Evolutionary conservation across 2,113 vertebrate genomes (phyloP).

Genomic region (Ophthalmolycus amberensis): DNA sequence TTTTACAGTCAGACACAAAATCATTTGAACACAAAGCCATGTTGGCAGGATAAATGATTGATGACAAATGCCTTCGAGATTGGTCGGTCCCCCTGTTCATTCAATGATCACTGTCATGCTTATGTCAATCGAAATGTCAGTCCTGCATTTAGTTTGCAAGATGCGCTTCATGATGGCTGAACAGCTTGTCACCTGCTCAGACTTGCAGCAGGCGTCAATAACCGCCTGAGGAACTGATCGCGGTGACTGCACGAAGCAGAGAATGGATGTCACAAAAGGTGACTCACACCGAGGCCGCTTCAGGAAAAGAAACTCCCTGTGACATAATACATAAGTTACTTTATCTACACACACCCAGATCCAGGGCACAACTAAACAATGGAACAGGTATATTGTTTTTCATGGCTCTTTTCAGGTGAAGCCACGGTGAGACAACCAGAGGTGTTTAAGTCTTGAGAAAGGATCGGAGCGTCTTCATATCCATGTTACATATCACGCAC

Average conservation of each 20-base stretch:
- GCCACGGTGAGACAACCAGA: background rate
- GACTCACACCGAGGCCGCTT: conserved; percentile 59
- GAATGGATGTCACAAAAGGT: conserved; percentile 65
- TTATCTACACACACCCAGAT: conserved; percentile 69
- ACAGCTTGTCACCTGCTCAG: conserved; percentile 32
- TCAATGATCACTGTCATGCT: too few species aligned
- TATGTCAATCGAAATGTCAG: background rate
- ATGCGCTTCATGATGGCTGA: background rate
- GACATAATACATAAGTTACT: conserved; percentile 45
- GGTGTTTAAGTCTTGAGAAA: conserved; percentile 19
- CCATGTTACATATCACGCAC: conserved; percentile 9
- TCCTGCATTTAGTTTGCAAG: background rate
- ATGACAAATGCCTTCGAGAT: too few species aligned
- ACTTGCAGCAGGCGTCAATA: conserved; percentile 47
- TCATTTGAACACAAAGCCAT: background rate
- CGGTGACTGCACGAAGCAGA: conserved; percentile 22
- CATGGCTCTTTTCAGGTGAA: background rate
- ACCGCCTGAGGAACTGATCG: conserved; percentile 37
- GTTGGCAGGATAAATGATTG: background rate
- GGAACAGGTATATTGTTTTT: conserved; percentile 49
- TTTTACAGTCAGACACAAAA: conserved; percentile 6
- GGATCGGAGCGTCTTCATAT: background rate
- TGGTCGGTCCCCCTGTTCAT: too few species aligned
- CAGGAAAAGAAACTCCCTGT: conserved; percentile 68
- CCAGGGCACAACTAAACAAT: conserved; percentile 54